Base-by-base conservation (phyloP, 2,797 vertebrate species). In the Esox masquinongy region DNA sequence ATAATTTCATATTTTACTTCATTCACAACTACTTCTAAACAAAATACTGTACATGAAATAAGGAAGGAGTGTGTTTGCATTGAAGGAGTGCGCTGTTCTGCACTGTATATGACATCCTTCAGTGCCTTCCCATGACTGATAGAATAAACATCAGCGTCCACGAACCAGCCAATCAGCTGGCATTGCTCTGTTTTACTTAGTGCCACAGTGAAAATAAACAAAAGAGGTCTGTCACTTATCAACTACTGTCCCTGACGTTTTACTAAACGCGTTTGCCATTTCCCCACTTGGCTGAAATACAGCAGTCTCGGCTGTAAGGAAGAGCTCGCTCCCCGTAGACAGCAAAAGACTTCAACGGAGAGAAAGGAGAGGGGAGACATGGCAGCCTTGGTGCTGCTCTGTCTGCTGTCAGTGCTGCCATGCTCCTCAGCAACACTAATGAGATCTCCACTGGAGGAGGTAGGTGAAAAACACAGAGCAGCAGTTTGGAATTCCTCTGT, bases 371-470 rank as follows among this genome's bases (percentile, higher is more conserved):
- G 43, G 22, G 76, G 74, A 82, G 90, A 89, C 82, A 94, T 93
- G 93, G 5, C 80, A 84, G 87, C 87, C 75, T 75, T 78, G 77
- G 68, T 83, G 77, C 78, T 85, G 69, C 64, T 93, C 36, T 87
- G 81, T 87, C 80, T 94, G 76, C 87, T 90, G 84, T 74, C 87
- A 5, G 79, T 84, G 77, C 61, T 68, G 86, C 85, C 88, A 80
- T 87, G 76, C 81, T 78, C 75, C 73, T 49, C 71, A 22, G 51
- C 75, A 15, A 73, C 83, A 77, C 80, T 88, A 80, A 89, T 88
- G 88, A 87, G 74, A 84, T 88, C 86, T 88, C 90, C 88, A 85
- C 87, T 81, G 80, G 88, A 90, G 53, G 82, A 89, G 89, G 92
- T 92, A 90, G 88, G 92, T 87, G 83, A 83, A 85, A 88, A 83